A percentile compares a stretch with the other conserved stretches of the same genome.
Evolutionary conservation across 2,797 vertebrate genomes (phyloP).

Genomic region (Ficedula albicollis): DNA sequence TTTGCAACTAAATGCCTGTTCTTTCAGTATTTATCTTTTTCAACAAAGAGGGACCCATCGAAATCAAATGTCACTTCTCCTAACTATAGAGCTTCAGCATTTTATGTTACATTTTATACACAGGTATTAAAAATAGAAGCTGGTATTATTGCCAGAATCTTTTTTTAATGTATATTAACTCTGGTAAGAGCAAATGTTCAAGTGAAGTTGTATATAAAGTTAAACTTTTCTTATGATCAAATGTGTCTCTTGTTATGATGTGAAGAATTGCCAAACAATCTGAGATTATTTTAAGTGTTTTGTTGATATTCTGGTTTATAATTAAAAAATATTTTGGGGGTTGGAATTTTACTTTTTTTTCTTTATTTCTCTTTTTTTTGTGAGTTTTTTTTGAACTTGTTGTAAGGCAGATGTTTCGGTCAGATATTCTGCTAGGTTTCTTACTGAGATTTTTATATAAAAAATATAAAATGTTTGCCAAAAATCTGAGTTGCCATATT

Average conservation of each 20-base stretch:
- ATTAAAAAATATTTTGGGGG: constrained; percentile 73
- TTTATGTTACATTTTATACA: constrained; percentile 74
- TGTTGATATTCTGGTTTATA: constrained; percentile 80
- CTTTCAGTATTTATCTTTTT: constrained; percentile 50
- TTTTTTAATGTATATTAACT: constrained; percentile 78
- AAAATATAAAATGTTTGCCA: constrained; percentile 81
- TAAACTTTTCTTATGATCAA: constrained; percentile 77
- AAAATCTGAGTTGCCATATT: constrained; percentile 67
- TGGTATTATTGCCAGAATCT: constrained; percentile 71
- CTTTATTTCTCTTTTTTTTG: constrained; percentile 17
- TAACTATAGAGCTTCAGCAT: constrained; percentile 41
- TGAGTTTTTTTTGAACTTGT: constrained; percentile 48
- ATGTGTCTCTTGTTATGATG: constrained; percentile 76
- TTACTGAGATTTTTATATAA: constrained; percentile 83
- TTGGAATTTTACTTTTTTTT: constrained; percentile 15
- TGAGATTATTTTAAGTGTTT: constrained; percentile 79
- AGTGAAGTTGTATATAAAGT: constrained; percentile 78
- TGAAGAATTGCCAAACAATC: constrained; percentile 81
- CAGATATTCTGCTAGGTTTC: constrained; percentile 82
- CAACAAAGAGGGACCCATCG: constrained; percentile 38
- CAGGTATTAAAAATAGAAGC: constrained; percentile 61
- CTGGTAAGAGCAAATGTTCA: constrained; percentile 74
- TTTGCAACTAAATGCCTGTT: neutral
- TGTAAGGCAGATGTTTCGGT: constrained; percentile 79
- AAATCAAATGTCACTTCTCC: constrained; percentile 31